Evolutionary conservation across 2,888 invertebrate species (phyloP).

Genomic region (Lasioglossum villosulum): DNA sequence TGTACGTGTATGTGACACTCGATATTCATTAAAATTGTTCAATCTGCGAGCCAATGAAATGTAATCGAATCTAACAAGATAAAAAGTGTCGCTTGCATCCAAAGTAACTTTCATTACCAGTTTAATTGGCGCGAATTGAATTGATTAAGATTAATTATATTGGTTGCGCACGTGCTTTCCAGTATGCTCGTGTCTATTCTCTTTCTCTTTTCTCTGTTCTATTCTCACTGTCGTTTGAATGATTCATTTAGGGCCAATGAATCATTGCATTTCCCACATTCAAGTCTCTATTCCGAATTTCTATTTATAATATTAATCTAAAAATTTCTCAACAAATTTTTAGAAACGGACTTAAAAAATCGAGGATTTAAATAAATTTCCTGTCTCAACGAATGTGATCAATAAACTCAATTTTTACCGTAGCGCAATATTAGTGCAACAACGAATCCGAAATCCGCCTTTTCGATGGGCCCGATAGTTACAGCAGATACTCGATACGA

Average conservation of each 20-base stretch:
- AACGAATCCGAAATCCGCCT: background rate
- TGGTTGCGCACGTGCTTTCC: background rate
- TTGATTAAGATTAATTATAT: slow-evolving; percentile 7
- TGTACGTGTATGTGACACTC: background rate
- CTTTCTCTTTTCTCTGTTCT: background rate
- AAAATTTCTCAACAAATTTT: background rate
- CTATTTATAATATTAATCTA: background rate
- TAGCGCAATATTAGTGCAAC: background rate
- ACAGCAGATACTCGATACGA: background rate
- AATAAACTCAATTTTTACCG: background rate
- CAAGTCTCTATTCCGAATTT: background rate
- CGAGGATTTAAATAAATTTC: too few relatives aligned
- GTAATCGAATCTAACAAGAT: background rate
- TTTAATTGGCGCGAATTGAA: slow-evolving; percentile 19
- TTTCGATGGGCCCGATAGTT: background rate
- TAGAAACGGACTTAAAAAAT: too few relatives aligned
- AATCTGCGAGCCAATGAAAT: background rate
- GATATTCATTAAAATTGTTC: background rate
- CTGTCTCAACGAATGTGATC: background rate
- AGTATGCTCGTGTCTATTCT: background rate
- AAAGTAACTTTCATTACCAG: slow-evolving; percentile 9
- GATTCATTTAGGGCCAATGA: background rate
- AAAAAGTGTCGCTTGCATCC: background rate
- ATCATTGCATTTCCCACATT: background rate
- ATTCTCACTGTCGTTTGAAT: background rate